Percentiles rank a stretch among this genome's conserved stretches.
These are phyloP conservation scores for Reticulitermes speratus DNA, from an alignment of 1,140 invertebrate genomes.

Conservation along the genomic window DNA sequence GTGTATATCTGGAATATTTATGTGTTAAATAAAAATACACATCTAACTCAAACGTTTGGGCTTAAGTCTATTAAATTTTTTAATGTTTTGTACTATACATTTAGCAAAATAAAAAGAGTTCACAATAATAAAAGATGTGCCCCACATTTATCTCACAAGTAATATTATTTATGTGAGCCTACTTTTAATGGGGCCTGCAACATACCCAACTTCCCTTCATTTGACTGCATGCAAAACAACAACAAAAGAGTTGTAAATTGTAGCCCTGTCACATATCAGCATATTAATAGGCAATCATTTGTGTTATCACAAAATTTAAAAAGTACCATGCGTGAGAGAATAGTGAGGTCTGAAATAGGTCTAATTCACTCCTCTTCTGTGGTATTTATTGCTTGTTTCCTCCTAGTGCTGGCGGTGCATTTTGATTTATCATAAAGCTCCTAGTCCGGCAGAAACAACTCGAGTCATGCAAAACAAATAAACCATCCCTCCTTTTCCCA, in stretches of 20 bases:
- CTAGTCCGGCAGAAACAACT: not conserved
- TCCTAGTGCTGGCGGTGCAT: not conserved
- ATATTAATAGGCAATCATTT: not conserved
- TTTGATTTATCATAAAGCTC: slow-evolving; percentile 1
- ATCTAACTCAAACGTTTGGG: too few species aligned
- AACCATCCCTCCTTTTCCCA: not conserved
- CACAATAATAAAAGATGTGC: not conserved
- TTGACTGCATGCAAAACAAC: not conserved
- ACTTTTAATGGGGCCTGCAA: not conserved
- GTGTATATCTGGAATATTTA: too few species aligned
- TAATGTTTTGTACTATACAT: not conserved
- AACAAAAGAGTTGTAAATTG: not conserved
- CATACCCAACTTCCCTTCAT: not conserved
- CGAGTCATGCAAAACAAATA: slow-evolving; percentile 1
- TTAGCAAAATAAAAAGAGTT: not conserved
- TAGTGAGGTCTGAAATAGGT: not conserved
- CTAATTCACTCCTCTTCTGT: not conserved
- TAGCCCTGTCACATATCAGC: not conserved
- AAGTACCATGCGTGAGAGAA: not conserved
- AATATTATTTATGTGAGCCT: not conserved
- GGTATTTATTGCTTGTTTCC: slow-evolving; percentile 13
- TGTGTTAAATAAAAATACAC: too few species aligned
- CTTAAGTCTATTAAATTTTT: not conserved
- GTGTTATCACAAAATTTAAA: not conserved
- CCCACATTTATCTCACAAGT: not conserved